Percentiles rank a stretch among this genome's conserved stretches.
Conservation (phyloP, 2,113 vertebrate species). For the Eira barbara region DNA sequence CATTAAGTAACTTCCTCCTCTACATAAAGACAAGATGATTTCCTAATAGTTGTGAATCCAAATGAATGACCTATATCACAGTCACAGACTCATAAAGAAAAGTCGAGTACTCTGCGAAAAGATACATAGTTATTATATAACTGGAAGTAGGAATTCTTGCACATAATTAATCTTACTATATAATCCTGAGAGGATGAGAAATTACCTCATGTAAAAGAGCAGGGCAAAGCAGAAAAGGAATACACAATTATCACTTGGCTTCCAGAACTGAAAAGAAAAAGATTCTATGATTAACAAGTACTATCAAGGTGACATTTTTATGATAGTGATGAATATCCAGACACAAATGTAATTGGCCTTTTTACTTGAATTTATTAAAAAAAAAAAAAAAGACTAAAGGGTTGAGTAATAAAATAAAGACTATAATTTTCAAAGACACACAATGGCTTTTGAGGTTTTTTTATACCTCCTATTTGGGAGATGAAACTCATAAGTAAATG, state of each 20-base stretch:
- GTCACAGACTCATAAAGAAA: neutral
- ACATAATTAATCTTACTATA: constrained; percentile 22
- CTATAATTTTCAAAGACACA: neutral
- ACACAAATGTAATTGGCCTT: neutral
- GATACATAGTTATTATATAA: neutral
- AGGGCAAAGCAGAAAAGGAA: neutral
- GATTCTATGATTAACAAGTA: constrained; percentile 36
- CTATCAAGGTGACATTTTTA: constrained; percentile 42
- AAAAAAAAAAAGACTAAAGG: neutral
- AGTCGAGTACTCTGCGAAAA: neutral
- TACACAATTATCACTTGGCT: neutral
- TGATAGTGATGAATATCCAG: neutral
- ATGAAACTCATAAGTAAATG: neutral
- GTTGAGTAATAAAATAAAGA: neutral
- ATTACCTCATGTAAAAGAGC: constrained; percentile 5
- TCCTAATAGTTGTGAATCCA: neutral
- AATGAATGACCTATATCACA: neutral
- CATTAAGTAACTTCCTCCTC: neutral
- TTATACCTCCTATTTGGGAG: neutral
- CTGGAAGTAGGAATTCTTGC: neutral
- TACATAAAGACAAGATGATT: neutral
- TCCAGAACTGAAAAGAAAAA: constrained; percentile 10
- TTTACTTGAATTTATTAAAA: neutral
- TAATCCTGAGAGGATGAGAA: neutral
- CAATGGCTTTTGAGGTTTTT: neutral